Evolutionary conservation across 2,113 vertebrate genomes (phyloP).

Genomic region (Galbula dea): DNA sequence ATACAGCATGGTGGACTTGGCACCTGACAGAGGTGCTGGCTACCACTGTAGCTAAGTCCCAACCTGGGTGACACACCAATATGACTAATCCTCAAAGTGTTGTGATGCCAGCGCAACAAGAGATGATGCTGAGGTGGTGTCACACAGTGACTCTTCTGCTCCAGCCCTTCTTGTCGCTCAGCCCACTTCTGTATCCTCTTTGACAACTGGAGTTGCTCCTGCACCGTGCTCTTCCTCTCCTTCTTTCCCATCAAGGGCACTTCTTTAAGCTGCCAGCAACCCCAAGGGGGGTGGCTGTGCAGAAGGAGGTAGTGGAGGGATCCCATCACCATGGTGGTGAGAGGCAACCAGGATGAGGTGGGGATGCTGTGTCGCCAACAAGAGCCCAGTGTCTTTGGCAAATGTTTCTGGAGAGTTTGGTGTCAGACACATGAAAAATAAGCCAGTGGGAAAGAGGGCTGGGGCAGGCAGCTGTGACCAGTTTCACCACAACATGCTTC

Average conservation of each 20-base stretch:
- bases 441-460: neutral
- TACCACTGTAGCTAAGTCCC: neutral
- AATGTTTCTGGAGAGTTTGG: neutral
- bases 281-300: neutral
- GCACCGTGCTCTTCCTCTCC: neutral
- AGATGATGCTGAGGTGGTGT: neutral
- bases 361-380: rapidly evolving
- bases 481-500: neutral
- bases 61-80: neutral
- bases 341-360: neutral
- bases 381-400: neutral
- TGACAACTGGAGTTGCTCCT: neutral
- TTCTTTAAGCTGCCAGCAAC: neutral
- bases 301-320: neutral
- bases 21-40: rapidly evolving
- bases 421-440: neutral
- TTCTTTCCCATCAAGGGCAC: neutral
- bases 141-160: neutral
- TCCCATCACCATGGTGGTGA: neutral
- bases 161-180: neutral
- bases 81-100: neutral
- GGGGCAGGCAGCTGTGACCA: rapidly evolving
- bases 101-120: rapidly evolving
- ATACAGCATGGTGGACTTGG: rapidly evolving
- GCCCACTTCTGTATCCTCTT: neutral